These are phyloP conservation scores for Pterostichus niger DNA, from an alignment of 2,888 invertebrate species.

Conservation along the genomic window DNA sequence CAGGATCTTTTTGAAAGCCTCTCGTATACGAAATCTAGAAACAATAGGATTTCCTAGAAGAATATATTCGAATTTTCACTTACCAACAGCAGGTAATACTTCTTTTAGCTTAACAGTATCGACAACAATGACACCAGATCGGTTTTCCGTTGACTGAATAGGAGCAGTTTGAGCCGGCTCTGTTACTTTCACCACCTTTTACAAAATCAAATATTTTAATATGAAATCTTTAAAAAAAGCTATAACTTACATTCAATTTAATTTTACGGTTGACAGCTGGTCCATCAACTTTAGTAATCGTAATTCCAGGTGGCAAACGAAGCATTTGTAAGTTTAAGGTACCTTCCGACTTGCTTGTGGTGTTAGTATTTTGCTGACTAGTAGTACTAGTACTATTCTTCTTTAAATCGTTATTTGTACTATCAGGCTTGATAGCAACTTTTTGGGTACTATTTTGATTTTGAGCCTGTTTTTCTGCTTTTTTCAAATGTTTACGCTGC, in stretches of 20 bases:
- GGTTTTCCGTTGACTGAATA: conserved; percentile 74
- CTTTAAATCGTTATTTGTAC: conserved; percentile 54
- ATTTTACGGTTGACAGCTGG: conserved; percentile 74
- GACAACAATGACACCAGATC: conserved; percentile 81
- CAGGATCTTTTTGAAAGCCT: too few relatives aligned
- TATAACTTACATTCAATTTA: conserved; percentile 58
- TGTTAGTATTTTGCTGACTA: conserved; percentile 15
- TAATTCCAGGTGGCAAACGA: conserved; percentile 75
- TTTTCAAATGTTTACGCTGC: conserved; percentile 41
- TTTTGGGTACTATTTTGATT: conserved; percentile 26
- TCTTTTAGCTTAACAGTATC: conserved; percentile 81
- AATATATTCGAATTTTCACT: conserved; percentile 5
- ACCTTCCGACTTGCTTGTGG: conserved; percentile 67
- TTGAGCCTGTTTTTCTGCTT: conserved; percentile 13
- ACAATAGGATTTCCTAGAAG: too few relatives aligned
- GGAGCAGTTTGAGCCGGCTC: conserved; percentile 42
- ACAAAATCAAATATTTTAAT: not conserved
- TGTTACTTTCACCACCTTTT: not conserved
- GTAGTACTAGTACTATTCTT: conserved; percentile 46
- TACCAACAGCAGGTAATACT: conserved; percentile 59
- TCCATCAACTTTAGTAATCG: conserved; percentile 78
- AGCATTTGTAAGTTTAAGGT: conserved; percentile 73
- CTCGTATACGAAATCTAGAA: too few relatives aligned
- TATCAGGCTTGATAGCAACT: conserved; percentile 44
- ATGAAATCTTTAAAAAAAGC: not conserved